A percentile compares a stretch with the other conserved stretches of the same genome.
Evolutionary conservation across 2,113 vertebrate genomes (phyloP).

Genomic region (Eulacestoma nigropectus): DNA sequence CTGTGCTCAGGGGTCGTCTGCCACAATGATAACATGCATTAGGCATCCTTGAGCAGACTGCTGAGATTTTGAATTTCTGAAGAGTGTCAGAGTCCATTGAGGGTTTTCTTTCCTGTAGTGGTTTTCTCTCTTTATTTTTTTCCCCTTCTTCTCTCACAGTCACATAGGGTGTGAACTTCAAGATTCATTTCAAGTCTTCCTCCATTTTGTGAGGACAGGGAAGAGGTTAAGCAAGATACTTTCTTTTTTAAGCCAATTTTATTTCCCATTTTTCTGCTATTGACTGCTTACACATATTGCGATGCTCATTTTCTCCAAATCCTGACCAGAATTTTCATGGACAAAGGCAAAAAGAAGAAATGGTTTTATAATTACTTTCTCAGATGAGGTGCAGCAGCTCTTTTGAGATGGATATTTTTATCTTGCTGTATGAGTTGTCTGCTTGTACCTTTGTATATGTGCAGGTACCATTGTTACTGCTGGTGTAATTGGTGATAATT

Average conservation of each 20-base stretch:
- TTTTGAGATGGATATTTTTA: not conserved
- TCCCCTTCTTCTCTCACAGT: not conserved
- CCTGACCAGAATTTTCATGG: not conserved
- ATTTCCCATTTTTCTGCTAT: not conserved
- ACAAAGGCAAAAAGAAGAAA: not conserved
- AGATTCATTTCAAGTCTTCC: not conserved
- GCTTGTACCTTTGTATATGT: rapidly evolving
- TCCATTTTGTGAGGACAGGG: not conserved
- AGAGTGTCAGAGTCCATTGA: not conserved
- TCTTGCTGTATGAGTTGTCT: not conserved
- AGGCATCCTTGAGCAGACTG: not conserved
- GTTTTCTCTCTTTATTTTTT: not conserved
- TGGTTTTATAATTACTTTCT: not conserved
- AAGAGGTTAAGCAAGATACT: not conserved
- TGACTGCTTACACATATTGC: not conserved
- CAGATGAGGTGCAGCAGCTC: not conserved
- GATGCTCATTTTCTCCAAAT: not conserved
- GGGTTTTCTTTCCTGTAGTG: not conserved
- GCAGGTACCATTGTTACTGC: not conserved
- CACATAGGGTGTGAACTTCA: not conserved
- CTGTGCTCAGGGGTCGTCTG: not conserved
- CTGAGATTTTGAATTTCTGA: not conserved
- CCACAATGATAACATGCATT: not conserved
- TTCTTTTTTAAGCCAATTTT: not conserved
- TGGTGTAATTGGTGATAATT: not conserved